phyloP scores from a whole-genome alignment of 2,888 invertebrate genomes.

The Agrochola macilenta region DNA sequence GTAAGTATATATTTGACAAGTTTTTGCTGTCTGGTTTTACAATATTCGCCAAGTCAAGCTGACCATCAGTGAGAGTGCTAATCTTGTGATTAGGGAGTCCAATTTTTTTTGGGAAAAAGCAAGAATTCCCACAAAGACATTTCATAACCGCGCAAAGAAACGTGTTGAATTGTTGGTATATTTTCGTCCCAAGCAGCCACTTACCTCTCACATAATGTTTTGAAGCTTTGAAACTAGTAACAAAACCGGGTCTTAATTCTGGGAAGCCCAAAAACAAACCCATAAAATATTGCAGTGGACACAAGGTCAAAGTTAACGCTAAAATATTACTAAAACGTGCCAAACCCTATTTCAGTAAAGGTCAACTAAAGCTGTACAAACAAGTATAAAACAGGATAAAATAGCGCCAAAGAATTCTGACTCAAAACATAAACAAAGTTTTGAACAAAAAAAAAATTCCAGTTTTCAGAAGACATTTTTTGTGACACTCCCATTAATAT shows the following conservation, averaged over 20 bases:
- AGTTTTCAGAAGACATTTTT: conserved; percentile 17
- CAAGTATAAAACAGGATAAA: conserved; percentile 26
- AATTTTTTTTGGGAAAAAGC: no score
- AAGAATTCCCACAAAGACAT: no score
- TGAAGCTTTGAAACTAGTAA: conserved; percentile 13
- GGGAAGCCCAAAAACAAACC: conserved; percentile 17
- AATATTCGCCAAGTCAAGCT: no score
- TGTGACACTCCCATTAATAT: conserved; percentile 48
- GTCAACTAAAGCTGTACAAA: conserved; percentile 49
- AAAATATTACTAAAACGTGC: conserved; percentile 62
- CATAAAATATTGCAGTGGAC: conserved; percentile 10
- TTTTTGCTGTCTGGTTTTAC: no score
- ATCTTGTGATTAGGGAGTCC: no score
- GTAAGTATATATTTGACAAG: no score
- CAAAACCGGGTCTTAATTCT: conserved; percentile 17
- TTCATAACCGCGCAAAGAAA: no score
- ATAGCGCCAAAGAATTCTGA: conserved; percentile 9
- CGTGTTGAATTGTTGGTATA: no score
- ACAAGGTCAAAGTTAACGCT: conserved; percentile 51
- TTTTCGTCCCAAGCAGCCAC: neutral
- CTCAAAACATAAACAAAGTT: conserved; percentile 15
- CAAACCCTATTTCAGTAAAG: conserved; percentile 46
- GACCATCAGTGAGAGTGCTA: no score
- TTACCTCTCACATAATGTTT: neutral
- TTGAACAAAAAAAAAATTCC: conserved; percentile 28